Percentiles rank a stretch among this genome's conserved stretches.
Conservation (phyloP, 2,888 invertebrate species). For the Drosophila nr. fundita region DNA sequence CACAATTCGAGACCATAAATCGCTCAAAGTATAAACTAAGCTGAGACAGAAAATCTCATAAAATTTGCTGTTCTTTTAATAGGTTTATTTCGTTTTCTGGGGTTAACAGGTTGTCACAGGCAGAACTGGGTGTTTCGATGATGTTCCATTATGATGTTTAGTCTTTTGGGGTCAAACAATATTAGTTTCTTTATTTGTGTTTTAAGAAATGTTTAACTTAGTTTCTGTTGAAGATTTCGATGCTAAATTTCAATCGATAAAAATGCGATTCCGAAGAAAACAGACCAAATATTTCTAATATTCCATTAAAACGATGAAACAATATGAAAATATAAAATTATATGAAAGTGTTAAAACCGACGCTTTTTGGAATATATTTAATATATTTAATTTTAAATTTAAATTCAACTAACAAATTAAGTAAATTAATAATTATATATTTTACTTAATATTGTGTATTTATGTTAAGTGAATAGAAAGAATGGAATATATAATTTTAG, state of each 20-base stretch:
- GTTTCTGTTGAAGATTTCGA: background rate
- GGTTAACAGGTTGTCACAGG: background rate
- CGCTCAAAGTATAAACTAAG: background rate
- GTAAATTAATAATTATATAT: no score
- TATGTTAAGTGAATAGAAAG: no score
- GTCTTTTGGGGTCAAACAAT: background rate
- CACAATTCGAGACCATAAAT: background rate
- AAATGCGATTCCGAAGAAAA: no score
- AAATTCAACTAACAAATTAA: no score
- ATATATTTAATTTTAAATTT: no score
- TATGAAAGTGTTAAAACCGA: no score
- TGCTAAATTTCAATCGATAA: background rate
- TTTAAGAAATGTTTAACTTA: background rate
- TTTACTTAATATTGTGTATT: no score
- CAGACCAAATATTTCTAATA: no score
- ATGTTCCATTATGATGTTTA: background rate
- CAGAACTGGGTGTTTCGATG: background rate
- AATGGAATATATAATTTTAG: background rate
- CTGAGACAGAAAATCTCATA: background rate
- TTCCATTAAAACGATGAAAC: no score
- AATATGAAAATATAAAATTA: no score
- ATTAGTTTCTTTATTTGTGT: background rate
- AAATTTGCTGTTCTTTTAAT: background rate
- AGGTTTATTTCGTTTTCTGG: background rate
- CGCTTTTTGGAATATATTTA: no score